Evolutionary conservation across 2,888 invertebrate genomes (phyloP).

Genomic region (Lutraria lutraria): DNA sequence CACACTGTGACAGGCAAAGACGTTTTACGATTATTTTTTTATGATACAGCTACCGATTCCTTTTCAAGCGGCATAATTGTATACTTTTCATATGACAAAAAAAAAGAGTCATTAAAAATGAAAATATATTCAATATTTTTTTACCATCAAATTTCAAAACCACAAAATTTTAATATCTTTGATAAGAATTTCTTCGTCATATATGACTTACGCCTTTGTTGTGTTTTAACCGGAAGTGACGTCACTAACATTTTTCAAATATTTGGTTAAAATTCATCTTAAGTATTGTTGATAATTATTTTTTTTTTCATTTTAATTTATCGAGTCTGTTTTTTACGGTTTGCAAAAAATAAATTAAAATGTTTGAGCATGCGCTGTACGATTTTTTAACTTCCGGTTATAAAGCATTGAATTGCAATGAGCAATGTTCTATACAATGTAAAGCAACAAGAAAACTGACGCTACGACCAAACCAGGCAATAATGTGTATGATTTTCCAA

Average conservation of each 20-base stretch:
- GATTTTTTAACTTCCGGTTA: no score
- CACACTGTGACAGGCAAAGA: not conserved
- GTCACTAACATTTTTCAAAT: not conserved
- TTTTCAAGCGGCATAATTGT: not conserved
- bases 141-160: not conserved
- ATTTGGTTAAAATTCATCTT: not conserved
- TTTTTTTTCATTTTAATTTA: no score
- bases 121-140: not conserved
- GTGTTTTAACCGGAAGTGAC: not conserved
- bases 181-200: not conserved
- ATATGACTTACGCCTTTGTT: not conserved
- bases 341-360: no score
- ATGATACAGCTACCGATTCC: not conserved
- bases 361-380: no score
- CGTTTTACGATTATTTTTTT: not conserved
- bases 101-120: constrained; percentile 1
- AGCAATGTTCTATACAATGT: no score
- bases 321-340: no score
- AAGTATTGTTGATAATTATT: no score
- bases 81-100: not conserved
- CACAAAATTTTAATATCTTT: not conserved
- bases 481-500: no score
- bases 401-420: no score
- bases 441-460: no score
- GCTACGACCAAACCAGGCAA: no score